Base-by-base conservation (phyloP, 2,113 vertebrate species). In the Meriones unguiculatus region DNA sequence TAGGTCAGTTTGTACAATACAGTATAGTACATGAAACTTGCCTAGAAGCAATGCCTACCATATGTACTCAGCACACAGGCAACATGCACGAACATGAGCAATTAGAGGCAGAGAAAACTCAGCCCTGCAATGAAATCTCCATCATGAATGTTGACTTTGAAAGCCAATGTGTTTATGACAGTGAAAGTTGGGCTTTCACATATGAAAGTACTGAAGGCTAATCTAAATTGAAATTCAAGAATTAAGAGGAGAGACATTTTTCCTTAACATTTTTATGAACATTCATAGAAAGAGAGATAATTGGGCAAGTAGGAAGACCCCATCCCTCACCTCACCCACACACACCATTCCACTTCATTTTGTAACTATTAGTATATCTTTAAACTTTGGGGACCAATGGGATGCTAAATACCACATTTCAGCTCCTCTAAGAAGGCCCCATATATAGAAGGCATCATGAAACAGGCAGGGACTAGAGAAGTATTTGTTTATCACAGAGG, bases 191-290 rank as follows among this genome's bases (percentile, higher is more conserved):
- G 77, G 84, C 22, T 76, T 88, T 59, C n/a, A 84, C 78, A 93
- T 88, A 91, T 70, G 38, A 86, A 25, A 92, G 41, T 50, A 7
- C 18, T 1, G 12, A 81, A n/a, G n/a, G 20, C n/a, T 41, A 0
- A 87, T 73, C 73, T 77, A 87, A 89, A 92, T 11, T 57, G 82
- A 84, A 86, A 89, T 95, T 46, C 41, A 72, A 78, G 38, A 65
- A 82, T 28, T 32, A 76, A 87, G 86, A 90, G 10, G 28, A 50
- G 18, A 59, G 14, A 5, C 32, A 50, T 62, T 25, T 88, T 30
- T 67, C 7, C 25, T 88, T 76, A 18, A 70, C 10, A 75, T 75
- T 75, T 86, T 84, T 38, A 28, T 1, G 46, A 93, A 54, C 46
- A 78, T 3, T 65, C 9, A 10, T 2, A 75, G 24, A 57, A 5